Evolutionary conservation across 1,140 invertebrate species (phyloP).

Genomic region (Atopsyche davidsoni): DNA sequence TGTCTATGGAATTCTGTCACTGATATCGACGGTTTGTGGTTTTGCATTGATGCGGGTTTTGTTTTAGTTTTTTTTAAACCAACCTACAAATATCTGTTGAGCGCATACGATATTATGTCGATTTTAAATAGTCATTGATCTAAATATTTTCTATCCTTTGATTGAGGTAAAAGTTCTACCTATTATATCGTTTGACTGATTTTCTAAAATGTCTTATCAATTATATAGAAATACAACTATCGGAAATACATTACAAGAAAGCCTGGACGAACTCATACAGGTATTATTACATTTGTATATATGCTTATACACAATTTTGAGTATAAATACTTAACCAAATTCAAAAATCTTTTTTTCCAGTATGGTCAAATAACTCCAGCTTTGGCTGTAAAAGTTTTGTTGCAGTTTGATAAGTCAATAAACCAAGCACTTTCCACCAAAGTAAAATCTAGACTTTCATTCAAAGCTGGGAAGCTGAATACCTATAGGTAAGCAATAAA

Average conservation of each 20-base stretch:
- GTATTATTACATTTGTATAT: constrained; percentile 37
- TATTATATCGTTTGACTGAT: background rate
- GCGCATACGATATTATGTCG: no score
- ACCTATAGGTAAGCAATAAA: constrained; percentile 69
- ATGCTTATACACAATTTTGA: background rate
- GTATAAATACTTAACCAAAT: background rate
- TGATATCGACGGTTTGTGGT: no score
- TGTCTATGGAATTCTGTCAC: no score
- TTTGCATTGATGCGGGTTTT: no score
- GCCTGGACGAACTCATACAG: constrained; percentile 87
- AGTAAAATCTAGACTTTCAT: constrained; percentile 88
- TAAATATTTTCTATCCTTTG: no score
- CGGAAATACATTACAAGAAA: constrained; percentile 94
- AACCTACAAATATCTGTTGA: no score
- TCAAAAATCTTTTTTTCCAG: constrained; percentile 52
- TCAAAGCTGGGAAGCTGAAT: constrained; percentile 95
- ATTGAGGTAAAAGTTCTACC: no score
- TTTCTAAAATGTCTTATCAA: constrained; percentile 79
- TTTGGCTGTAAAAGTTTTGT: constrained; percentile 84
- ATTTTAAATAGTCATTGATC: no score
- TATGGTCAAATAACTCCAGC: constrained; percentile 93
- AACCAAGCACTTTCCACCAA: constrained; percentile 88
- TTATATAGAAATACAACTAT: constrained; percentile 96
- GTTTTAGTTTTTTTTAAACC: no score
- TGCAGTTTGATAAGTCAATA: constrained; percentile 96